Evolutionary conservation across 1,140 invertebrate species (phyloP), one percentile per base, ranked within the genome.

Genomic region (Spodoptera litura): DNA sequence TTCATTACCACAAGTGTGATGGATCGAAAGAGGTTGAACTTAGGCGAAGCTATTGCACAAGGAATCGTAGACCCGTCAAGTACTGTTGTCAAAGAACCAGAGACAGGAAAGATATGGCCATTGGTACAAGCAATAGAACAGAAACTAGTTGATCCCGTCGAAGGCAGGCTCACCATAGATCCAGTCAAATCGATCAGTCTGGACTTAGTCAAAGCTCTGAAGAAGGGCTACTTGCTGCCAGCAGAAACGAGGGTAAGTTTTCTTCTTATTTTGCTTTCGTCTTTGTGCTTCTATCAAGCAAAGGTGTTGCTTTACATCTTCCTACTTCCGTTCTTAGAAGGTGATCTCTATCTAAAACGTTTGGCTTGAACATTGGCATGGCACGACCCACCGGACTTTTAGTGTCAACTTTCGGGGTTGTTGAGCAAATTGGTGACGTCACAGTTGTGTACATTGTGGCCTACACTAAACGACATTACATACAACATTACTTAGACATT

Each of bases 161-260:
- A 95, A 86, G 98, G 98, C 82, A 96, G 96, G 89, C 95, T 98
- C 83, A 94, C 96, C 73, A 94, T 95, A 79, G 96, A 97, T 88
- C 95, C 95, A 77, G 95, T 96, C 85, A 95, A 95, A 85, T 94
- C 95, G 78, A 94, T 95, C 85, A 95, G 95, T 88, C 95, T 98
- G 84, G 97, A 98, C 95, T 96, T 99, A 89, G 95, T 97, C 78
- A 98, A 98, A 95, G 98, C 98, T 85, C 95, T 96, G 89, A 97
- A 98, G 89, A 96, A 97, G 93, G 98, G 98, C 87, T 97, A 97
- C 94, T 96, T 98, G 83, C 96, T 98, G 94, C 96, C 98, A 90
- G 98, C 98, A 91, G 97, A 98, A 96, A 97, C 97, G 90, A 96
- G 98, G 97, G 98, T 99, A 96, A 98, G 98, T 97, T 85, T 83